phyloP scores from a whole-genome alignment of 2,888 invertebrate species.

The Keiferia lycopersicella region DNA sequence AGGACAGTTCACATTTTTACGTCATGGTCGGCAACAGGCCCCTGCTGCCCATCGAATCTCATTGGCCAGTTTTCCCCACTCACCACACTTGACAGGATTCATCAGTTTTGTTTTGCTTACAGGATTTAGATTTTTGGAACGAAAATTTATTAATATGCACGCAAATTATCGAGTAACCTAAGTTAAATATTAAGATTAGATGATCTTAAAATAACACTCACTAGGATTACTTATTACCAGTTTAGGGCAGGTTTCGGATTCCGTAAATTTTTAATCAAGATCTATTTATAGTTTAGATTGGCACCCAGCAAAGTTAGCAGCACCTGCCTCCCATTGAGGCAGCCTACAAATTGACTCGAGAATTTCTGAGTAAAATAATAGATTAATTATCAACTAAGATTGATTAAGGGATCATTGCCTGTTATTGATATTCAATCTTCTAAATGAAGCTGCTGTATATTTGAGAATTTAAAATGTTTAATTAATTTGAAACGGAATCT shows the following conservation, averaged over 20 bases:
- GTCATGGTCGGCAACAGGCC: no score
- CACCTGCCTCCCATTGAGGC: not conserved
- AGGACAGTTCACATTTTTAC: no score
- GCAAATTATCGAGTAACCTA: no score
- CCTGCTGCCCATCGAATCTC: no score
- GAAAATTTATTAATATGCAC: no score
- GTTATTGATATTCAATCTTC: constrained; percentile 5
- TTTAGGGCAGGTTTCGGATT: not conserved
- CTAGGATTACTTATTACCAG: not conserved
- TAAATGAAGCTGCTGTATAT: not conserved
- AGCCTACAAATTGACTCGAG: no score
- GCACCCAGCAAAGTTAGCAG: not conserved
- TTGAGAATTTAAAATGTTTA: not conserved
- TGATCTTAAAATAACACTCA: not conserved
- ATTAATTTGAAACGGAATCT: not conserved
- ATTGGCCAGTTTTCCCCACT: no score
- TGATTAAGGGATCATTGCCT: constrained; percentile 1
- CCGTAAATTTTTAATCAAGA: not conserved
- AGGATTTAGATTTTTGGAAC: no score
- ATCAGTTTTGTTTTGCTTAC: no score
- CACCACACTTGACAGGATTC: no score
- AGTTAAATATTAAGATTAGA: not conserved
- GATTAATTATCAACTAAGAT: not conserved
- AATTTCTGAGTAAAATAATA: not conserved
- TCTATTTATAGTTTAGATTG: not conserved